Evolutionary conservation across 2,797 vertebrate genomes (phyloP), one percentile per base, ranked within the genome.

Genomic region (Karalla daura): DNA sequence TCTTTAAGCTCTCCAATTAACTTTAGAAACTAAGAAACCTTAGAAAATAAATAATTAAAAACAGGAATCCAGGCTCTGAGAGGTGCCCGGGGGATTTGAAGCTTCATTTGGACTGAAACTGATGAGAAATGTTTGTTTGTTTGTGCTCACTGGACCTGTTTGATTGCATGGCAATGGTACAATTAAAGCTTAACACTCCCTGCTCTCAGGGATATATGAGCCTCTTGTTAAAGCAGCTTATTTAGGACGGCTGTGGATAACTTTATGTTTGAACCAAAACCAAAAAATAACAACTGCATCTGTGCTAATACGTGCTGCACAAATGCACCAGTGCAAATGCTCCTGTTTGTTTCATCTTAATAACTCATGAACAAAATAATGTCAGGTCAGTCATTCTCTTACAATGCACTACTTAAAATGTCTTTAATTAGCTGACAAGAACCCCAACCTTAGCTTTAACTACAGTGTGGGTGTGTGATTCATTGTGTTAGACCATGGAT

Each of bases 91-190:
- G 45, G 18, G 44, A 55, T 71, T 51, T 54, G 3, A 5, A 49
- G n/a, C 24, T 59, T 40, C 28, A 30, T 59, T 69, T 46, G 30
- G 27, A 46, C 27, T 32, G 20, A 46, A 20, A 45, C 12, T 28
- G 14, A 30, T 64, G 12, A 50, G 21, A 44, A 13, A 35, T 20
- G 20, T 43, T 47, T 47, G 6, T 39, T 40, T 54, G 7, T 33
- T 59, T 39, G n/a, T 21, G 40, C 33, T 39, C 40, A 45, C 45
- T 59, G 54, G 30, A 5, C 46, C n/a, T 3, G 3, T 43, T 71
- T 3, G 5, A 32, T 52, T 58, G 33, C 20, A 30, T 24, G 7
- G 21, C 11, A 1, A 36, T 23, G 46, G n/a, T 17, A 14, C 21
- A 41, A n/a, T 54, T 13, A 51, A 9, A 25, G 23, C 47, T 37